Evolutionary conservation across 2,113 vertebrate species (phyloP), one percentile per base, ranked within the genome.

Genomic region (Chamaetylas fuelleborni): DNA sequence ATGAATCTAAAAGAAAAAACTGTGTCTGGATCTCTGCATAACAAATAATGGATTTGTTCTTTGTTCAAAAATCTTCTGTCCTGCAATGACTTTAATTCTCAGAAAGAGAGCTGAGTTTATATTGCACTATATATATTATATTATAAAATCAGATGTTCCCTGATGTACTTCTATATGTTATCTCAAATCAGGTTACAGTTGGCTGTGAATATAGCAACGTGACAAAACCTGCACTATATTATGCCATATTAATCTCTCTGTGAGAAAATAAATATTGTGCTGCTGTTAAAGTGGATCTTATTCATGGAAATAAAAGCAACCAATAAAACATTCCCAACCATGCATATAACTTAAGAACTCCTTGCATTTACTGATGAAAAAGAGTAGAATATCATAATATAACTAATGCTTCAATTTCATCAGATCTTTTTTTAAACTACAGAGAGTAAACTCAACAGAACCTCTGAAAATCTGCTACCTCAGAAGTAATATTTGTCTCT

Each of bases 131-230:
- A 92, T 94, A 20, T 45, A 45, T 45, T 45, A 45, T 45, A 20
- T 80, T 86, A 88, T 92, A 94, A 94, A 95, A 89, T 62, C 53
- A 88, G 38, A 95, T 93, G 65, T 74, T 93, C 48, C 40, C 43
- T 83, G 28, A 94, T 57, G 36, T 45, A 34, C 36, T 88, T 90
- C 79, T 73, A 12, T 78, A 78, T 73, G 91, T 90, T 86, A 90
- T 88, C 25, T 57, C 31, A 66, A 86, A 88, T 74, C 45, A 67
- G n/a, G 42, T 90, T 96, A 95, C 10, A 67, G 64, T 20, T 74
- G 60, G 31, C 76, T 31, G 2, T 86, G 72, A 90, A 71, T 86
- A 82, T 3, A 92, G 76, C 72, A 83, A 12, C 50, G 60, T 92
- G 90, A 81, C 72, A 94, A 96, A 88, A 45, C 40, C 40, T 81